These are phyloP conservation scores for Dendroctonus ponderosae DNA, from an alignment of 1,140 invertebrate species.

Conservation along the genomic window DNA sequence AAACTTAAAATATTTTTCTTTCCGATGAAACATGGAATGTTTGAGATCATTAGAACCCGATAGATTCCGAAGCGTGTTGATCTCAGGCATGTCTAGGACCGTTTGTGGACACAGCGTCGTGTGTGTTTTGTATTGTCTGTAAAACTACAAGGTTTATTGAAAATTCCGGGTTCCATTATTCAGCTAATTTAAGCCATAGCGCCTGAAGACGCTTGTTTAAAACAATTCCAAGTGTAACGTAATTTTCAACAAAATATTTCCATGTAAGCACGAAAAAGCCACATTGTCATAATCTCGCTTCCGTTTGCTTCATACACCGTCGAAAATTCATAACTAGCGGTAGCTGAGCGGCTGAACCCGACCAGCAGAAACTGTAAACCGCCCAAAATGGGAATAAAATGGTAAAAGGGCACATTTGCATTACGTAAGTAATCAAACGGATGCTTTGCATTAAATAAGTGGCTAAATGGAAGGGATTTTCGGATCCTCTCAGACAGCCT, in stretches of 20 bases:
- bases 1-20: no score
- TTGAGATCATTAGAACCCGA: no score
- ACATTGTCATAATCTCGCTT: no score
- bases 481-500: conserved; percentile 26
- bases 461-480: conserved; percentile 20
- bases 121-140: no score
- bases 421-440: conserved; percentile 41
- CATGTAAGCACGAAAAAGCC: neutral
- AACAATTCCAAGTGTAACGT: neutral
- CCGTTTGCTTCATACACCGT: neutral
- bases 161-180: no score
- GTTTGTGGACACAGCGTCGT: no score
- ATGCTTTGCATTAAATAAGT: conserved; percentile 38
- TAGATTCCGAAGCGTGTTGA: no score
- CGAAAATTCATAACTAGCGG: conserved; percentile 12
- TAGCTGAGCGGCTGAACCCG: conserved; percentile 38
- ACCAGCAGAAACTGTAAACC: conserved; percentile 44
- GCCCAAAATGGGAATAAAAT: conserved; percentile 46
- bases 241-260: neutral
- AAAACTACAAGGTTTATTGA: no score
- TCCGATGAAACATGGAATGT: no score
- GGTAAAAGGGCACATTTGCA: conserved; percentile 42
- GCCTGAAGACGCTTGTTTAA: no score
- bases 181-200: no score
- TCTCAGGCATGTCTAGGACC: no score